A percentile compares a stretch with the other conserved stretches of the same genome.
Evolutionary conservation across 2,113 vertebrate species (phyloP).

Genomic region (Marmota monax): DNA sequence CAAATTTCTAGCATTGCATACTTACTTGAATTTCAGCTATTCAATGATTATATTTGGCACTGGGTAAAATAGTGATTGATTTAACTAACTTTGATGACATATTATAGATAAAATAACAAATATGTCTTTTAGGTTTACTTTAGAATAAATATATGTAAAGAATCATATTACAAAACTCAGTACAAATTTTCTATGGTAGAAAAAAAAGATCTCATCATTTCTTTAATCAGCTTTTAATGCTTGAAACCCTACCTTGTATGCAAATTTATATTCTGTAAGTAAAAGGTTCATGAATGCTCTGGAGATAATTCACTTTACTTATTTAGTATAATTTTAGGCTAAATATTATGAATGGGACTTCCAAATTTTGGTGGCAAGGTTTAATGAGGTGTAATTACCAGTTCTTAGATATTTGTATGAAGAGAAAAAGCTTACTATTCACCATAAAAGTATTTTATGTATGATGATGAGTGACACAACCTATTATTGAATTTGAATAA

Average conservation of each 20-base stretch:
- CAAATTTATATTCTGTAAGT: slow-evolving; percentile 68
- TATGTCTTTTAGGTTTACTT: slow-evolving; percentile 8
- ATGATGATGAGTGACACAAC: slow-evolving; percentile 85
- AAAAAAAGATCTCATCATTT: slow-evolving; percentile 32
- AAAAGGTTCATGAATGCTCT: slow-evolving; percentile 80
- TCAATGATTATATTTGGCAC: not conserved
- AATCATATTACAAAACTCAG: not conserved
- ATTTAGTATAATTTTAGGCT: slow-evolving; percentile 78
- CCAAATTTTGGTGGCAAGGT: slow-evolving; percentile 81
- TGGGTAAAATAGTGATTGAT: slow-evolving; percentile 11
- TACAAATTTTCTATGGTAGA: not conserved
- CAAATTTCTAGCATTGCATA: not conserved
- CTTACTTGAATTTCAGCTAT: not conserved
- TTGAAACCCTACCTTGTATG: slow-evolving; percentile 22
- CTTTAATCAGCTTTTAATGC: slow-evolving; percentile 56
- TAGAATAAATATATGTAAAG: not conserved
- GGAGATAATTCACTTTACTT: slow-evolving; percentile 77
- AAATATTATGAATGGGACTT: slow-evolving; percentile 84
- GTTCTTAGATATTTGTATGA: slow-evolving; percentile 81
- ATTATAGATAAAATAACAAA: not conserved
- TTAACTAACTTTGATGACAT: not conserved
- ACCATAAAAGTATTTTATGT: slow-evolving; percentile 86
- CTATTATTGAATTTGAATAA: slow-evolving; percentile 86
- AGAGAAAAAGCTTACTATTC: slow-evolving; percentile 82
- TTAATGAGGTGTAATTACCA: slow-evolving; percentile 88